These are phyloP conservation scores for Aspidiotus rigidus DNA, from an alignment of 2,888 invertebrate genomes.

Conservation along the genomic window DNA sequence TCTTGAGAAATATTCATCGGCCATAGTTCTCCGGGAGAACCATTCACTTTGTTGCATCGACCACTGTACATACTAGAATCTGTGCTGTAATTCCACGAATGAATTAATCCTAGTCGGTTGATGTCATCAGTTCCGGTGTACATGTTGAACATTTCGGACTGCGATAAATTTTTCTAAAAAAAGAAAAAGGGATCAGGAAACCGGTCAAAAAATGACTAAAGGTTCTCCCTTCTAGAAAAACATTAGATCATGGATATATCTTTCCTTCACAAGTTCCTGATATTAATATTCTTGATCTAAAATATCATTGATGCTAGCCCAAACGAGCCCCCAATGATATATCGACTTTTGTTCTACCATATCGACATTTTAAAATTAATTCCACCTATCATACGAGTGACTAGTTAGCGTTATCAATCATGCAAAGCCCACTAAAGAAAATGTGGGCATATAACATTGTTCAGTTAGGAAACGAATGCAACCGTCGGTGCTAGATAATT, in stretches of 20 bases:
- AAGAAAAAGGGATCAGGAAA: slow-evolving; percentile 21
- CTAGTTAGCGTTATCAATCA: too few relatives aligned
- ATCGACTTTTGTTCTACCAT: too few relatives aligned
- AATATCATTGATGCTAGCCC: too few relatives aligned
- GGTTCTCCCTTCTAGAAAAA: background rate
- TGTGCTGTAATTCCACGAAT: slow-evolving; percentile 58
- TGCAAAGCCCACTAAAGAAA: too few relatives aligned
- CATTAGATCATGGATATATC: background rate
- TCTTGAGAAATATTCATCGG: slow-evolving; percentile 54
- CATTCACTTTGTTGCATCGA: slow-evolving; percentile 59
- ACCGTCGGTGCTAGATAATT: too few relatives aligned
- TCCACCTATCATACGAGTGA: too few relatives aligned
- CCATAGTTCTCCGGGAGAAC: slow-evolving; percentile 72
- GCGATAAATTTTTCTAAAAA: slow-evolving; percentile 62
- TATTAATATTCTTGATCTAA: background rate
- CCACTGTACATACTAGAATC: slow-evolving; percentile 50
- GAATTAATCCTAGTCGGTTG: slow-evolving; percentile 56
- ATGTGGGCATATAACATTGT: too few relatives aligned
- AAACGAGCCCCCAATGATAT: too few relatives aligned
- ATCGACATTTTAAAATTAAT: too few relatives aligned
- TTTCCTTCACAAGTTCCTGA: background rate
- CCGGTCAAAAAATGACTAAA: too few relatives aligned
- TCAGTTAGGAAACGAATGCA: too few relatives aligned
- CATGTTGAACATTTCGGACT: slow-evolving; percentile 63
- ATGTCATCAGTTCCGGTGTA: slow-evolving; percentile 61